These are phyloP conservation scores for Plagodis dolabraria DNA, from an alignment of 2,888 invertebrate species.

Conservation along the genomic window DNA sequence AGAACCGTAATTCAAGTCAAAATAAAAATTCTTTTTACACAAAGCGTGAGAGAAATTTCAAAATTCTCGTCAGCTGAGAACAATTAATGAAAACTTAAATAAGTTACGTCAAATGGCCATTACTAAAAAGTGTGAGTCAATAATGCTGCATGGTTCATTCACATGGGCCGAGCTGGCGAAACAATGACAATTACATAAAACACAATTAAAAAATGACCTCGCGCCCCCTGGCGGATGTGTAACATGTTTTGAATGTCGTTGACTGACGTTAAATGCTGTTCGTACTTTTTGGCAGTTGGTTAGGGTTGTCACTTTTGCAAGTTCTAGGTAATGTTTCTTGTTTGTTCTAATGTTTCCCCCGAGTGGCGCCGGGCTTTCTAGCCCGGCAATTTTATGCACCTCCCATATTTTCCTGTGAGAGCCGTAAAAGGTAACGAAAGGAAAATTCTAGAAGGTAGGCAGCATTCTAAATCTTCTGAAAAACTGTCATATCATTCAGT, in stretches of 20 bases:
- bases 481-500: too few relatives aligned
- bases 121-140: constrained; percentile 47
- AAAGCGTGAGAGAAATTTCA: constrained; percentile 28
- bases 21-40: constrained; percentile 27
- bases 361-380: too few relatives aligned
- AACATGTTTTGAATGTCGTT: constrained; percentile 63
- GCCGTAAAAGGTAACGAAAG: too few relatives aligned
- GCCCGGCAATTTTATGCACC: too few relatives aligned
- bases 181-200: constrained; percentile 78
- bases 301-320: constrained; percentile 29
- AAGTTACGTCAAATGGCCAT: constrained; percentile 40
- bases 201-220: constrained; percentile 77
- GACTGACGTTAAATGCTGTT: constrained; percentile 58
- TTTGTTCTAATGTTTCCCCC: too few relatives aligned
- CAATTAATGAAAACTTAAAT: constrained; percentile 29
- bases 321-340: background rate
- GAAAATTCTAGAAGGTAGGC: too few relatives aligned
- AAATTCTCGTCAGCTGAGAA: constrained; percentile 16
- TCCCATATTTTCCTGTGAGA: too few relatives aligned
- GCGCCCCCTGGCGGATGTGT: constrained; percentile 66
- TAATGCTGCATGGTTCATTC: constrained; percentile 64
- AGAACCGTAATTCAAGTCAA: constrained; percentile 24
- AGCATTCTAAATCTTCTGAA: too few relatives aligned
- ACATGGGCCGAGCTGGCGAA: constrained; percentile 64
- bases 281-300: constrained; percentile 27